Conservation (phyloP, 2,113 vertebrate genomes). For the Anoplopoma fimbria region DNA sequence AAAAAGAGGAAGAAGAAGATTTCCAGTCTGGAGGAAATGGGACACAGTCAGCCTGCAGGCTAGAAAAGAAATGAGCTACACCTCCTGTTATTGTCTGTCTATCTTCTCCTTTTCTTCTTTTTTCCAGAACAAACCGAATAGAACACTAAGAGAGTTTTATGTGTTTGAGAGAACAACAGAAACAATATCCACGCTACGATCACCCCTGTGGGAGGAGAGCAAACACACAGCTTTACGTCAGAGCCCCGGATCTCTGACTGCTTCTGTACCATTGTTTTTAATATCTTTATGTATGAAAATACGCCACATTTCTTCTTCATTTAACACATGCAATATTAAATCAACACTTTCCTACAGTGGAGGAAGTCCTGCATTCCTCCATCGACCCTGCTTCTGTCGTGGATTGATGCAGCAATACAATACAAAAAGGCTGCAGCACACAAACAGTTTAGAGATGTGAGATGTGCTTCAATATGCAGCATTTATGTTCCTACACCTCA, state of each 20-base stretch:
- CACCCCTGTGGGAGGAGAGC: not conserved
- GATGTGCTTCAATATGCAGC: too few relatives aligned
- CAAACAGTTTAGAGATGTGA: too few relatives aligned
- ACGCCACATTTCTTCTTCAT: not conserved
- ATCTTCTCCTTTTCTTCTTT: not conserved
- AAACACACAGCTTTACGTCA: not conserved
- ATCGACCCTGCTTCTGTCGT: not conserved
- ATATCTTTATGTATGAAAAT: not conserved
- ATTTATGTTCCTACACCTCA: not conserved
- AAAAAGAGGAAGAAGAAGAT: conserved; percentile 29
- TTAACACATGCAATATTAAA: not conserved
- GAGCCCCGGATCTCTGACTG: not conserved
- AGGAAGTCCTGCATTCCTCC: not conserved
- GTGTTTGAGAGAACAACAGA: not conserved
- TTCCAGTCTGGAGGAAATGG: conserved; percentile 55
- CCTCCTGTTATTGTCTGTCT: conserved; percentile 22
- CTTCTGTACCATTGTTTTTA: not conserved
- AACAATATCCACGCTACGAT: not conserved
- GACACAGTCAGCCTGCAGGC: conserved; percentile 50
- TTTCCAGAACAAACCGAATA: not conserved
- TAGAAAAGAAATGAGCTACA: conserved; percentile 21
- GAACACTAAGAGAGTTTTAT: not conserved
- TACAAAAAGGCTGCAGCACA: too few relatives aligned
- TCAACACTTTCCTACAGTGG: too few relatives aligned
- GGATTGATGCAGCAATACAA: not conserved